Conservation (phyloP, 2,888 invertebrate genomes). For the Lottia scabra region DNA sequence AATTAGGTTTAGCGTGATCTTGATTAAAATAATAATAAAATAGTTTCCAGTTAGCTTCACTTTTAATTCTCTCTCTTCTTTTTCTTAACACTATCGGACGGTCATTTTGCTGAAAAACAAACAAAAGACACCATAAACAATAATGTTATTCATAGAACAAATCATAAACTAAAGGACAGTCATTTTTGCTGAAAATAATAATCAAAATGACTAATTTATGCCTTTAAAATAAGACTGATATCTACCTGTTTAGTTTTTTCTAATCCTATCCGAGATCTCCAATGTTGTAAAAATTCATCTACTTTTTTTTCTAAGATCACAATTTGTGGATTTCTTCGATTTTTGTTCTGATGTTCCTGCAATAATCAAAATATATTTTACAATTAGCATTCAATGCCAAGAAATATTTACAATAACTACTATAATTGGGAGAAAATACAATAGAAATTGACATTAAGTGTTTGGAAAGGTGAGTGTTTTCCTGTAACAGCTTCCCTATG, state of each 20-base stretch:
- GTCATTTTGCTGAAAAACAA: conserved; percentile 47
- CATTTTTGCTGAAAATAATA: not conserved
- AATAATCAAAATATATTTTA: not conserved
- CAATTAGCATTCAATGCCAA: too few relatives aligned
- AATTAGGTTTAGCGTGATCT: conserved; percentile 94
- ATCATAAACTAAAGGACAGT: not conserved
- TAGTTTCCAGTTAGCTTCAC: conserved; percentile 89
- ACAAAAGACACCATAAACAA: not conserved
- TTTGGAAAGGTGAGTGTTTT: too few relatives aligned
- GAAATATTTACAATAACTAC: too few relatives aligned
- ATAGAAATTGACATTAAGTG: too few relatives aligned
- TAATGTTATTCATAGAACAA: not conserved
- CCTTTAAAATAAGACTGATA: too few relatives aligned
- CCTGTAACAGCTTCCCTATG: too few relatives aligned
- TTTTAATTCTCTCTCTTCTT: conserved; percentile 87
- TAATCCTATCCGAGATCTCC: conserved; percentile 70
- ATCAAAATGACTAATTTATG: not conserved
- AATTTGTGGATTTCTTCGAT: conserved; percentile 63
- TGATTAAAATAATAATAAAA: conserved; percentile 96
- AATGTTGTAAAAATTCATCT: conserved; percentile 71
- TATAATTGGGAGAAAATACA: too few relatives aligned
- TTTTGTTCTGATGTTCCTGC: conserved; percentile 65
- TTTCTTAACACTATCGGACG: conserved; percentile 92
- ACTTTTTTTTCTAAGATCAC: conserved; percentile 70
- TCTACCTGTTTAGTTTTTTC: conserved; percentile 62